Conservation (phyloP, 64 coral and sea anemone species). For the Trachythela sp. region DNA sequence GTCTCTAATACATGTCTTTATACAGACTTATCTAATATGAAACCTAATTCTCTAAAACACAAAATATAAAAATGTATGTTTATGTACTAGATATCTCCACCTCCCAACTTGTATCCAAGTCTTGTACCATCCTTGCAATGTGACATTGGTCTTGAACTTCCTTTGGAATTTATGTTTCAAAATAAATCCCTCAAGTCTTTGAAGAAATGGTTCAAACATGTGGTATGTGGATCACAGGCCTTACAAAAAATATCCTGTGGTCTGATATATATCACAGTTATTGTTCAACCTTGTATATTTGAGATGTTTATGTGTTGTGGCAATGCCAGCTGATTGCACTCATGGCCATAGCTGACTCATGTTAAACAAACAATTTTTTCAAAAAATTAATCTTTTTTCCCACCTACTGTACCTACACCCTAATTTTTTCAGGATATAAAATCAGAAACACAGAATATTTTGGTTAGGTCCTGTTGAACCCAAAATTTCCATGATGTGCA, state of each 20-base stretch:
- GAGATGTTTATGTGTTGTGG: neutral
- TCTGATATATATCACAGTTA: neutral
- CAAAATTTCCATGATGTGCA: too few species aligned
- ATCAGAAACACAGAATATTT: neutral
- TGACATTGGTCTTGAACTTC: constrained; percentile 45
- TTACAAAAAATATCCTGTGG: neutral
- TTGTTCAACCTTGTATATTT: neutral
- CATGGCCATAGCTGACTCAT: too few species aligned
- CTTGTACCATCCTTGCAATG: constrained; percentile 46
- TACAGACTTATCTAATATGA: too few species aligned
- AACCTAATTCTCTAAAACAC: too few species aligned
- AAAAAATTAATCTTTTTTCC: too few species aligned
- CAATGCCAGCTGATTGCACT: too few species aligned
- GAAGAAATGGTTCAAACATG: constrained; percentile 57
- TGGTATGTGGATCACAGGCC: constrained; percentile 50
- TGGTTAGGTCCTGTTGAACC: too few species aligned
- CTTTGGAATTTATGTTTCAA: constrained; percentile 2
- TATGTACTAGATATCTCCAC: neutral
- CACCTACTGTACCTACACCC: too few species aligned
- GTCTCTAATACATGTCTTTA: too few species aligned
- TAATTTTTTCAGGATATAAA: neutral
- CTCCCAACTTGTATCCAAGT: neutral
- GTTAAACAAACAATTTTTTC: too few species aligned
- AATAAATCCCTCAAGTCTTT: constrained; percentile 33
- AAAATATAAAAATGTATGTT: too few species aligned